Conservation (phyloP, 1,140 invertebrate species). For the Lepidurus apus region DNA sequence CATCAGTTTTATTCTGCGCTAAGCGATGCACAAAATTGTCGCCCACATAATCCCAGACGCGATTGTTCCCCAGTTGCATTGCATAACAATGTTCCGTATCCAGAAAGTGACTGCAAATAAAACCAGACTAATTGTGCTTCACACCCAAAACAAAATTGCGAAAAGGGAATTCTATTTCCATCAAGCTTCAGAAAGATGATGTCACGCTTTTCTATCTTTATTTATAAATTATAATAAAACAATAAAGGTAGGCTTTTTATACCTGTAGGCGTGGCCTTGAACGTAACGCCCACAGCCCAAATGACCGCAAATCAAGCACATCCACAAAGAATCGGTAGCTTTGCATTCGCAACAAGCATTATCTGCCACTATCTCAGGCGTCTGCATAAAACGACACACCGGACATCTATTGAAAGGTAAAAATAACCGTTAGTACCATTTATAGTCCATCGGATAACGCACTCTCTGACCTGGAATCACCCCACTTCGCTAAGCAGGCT, state of each 20-base stretch:
- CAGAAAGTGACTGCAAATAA: slow-evolving; percentile 72
- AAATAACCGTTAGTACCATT: neutral
- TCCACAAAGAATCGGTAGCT: slow-evolving; percentile 83
- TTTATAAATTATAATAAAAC: neutral
- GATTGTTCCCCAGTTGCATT: slow-evolving; percentile 87
- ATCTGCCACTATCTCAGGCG: slow-evolving; percentile 78
- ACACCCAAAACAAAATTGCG: no score
- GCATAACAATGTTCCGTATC: slow-evolving; percentile 95
- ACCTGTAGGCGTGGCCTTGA: slow-evolving; percentile 63
- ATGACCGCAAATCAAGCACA: slow-evolving; percentile 97
- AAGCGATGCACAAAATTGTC: slow-evolving; percentile 97
- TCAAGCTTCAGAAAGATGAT: neutral
- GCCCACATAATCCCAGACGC: slow-evolving; percentile 97
- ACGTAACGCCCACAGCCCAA: slow-evolving; percentile 89
- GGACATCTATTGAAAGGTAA: slow-evolving; percentile 51
- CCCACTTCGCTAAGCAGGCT: slow-evolving; percentile 90
- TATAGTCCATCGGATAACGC: neutral
- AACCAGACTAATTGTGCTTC: neutral
- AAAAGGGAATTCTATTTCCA: neutral
- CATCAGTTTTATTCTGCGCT: slow-evolving; percentile 94
- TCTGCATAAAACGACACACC: slow-evolving; percentile 77
- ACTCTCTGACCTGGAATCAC: slow-evolving; percentile 64
- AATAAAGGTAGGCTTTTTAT: slow-evolving; percentile 33
- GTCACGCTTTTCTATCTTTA: neutral
- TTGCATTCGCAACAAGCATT: slow-evolving; percentile 79